Evolutionary conservation across 2,888 invertebrate genomes (phyloP).

Genomic region (Amphipyra berbera): DNA sequence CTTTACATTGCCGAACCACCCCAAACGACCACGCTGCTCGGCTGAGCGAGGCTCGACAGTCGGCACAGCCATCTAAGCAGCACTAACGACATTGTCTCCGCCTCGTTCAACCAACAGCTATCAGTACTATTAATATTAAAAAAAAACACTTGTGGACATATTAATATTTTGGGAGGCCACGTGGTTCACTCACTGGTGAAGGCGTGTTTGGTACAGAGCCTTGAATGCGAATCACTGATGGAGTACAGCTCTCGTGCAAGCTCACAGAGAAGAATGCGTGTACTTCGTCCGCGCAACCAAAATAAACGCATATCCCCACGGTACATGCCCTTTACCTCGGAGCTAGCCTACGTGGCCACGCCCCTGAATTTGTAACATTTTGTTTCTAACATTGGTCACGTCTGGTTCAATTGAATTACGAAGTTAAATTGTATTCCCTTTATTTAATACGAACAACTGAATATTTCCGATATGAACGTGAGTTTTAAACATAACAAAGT

Average conservation of each 20-base stretch:
- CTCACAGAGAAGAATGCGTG: constrained; percentile 3
- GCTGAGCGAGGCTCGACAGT: constrained; percentile 37
- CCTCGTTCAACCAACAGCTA: constrained; percentile 52
- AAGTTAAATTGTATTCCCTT: constrained; percentile 5
- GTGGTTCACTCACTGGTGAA: constrained; percentile 32
- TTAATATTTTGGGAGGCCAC: constrained; percentile 50
- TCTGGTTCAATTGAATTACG: not conserved
- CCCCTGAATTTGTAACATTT: constrained; percentile 8
- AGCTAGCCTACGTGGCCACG: constrained; percentile 23
- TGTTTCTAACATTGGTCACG: constrained; percentile 10
- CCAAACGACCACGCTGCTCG: constrained; percentile 57
- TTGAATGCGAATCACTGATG: constrained; percentile 20
- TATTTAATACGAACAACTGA: constrained; percentile 26
- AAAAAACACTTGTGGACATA: constrained; percentile 58
- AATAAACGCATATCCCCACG: constrained; percentile 13
- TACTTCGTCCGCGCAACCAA: constrained; percentile 7
- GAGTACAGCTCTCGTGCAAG: constrained; percentile 12
- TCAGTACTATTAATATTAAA: constrained; percentile 56
- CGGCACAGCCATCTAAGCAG: constrained; percentile 51
- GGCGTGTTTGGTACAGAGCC: constrained; percentile 24
- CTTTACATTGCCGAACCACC: constrained; percentile 81
- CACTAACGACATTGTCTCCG: constrained; percentile 16
- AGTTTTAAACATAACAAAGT: constrained; percentile 41
- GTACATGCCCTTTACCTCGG: constrained; percentile 20
- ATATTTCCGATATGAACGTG: constrained; percentile 30